A percentile compares a stretch with the other conserved stretches of the same genome.
Evolutionary conservation across 2,888 invertebrate genomes (phyloP).

Genomic region (Tethea ocularis): DNA sequence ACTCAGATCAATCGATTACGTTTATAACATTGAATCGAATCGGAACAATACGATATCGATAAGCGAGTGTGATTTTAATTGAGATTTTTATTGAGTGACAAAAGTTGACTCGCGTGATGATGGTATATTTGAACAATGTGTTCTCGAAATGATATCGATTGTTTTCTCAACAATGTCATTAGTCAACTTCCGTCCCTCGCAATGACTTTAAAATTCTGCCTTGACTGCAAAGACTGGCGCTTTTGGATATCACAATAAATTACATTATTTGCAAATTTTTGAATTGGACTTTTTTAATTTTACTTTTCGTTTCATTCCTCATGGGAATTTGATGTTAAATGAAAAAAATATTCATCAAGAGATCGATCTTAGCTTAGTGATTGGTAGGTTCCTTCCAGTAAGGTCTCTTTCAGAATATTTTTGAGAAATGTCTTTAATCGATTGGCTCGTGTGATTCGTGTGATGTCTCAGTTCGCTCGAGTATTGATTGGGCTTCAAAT

Average conservation of each 20-base stretch:
- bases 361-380: conserved; percentile 75
- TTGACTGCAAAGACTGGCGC: conserved; percentile 73
- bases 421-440: neutral
- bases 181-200: conserved; percentile 44
- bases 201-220: conserved; percentile 43
- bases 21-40: conserved; percentile 60
- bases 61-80: conserved; percentile 35
- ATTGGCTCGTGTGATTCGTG: conserved; percentile 4
- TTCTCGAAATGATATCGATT: neutral
- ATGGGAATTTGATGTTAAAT: conserved; percentile 75
- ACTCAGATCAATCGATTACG: conserved; percentile 84
- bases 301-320: conserved; percentile 83
- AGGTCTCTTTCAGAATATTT: conserved; percentile 4
- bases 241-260: conserved; percentile 76
- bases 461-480: neutral
- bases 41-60: conserved; percentile 35
- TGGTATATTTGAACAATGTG: neutral
- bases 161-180: neutral
- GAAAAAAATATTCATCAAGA: conserved; percentile 60
- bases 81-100: conserved; percentile 35
- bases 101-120: conserved; percentile 32
- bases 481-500: neutral
- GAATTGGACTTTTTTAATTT: conserved; percentile 59
- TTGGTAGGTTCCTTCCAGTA: conserved; percentile 72
- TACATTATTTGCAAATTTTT: conserved; percentile 35